Conservation (phyloP, 2,113 vertebrate genomes). For the Pipra filicauda region DNA sequence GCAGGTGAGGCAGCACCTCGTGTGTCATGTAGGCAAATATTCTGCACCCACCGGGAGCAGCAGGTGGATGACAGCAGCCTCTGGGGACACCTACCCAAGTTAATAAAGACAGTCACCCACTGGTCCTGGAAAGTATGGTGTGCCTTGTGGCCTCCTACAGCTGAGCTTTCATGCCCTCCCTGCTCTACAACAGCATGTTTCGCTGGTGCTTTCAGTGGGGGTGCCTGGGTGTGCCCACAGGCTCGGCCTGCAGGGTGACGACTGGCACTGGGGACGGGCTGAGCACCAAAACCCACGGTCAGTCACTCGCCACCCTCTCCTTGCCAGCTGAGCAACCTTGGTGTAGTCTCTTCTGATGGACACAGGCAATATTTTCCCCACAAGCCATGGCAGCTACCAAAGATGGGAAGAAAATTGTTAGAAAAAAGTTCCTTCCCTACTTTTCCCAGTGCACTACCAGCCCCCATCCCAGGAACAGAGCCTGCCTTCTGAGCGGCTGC, state of each 20-base stretch:
- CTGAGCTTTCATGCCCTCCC: neutral
- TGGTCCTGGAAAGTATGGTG: neutral
- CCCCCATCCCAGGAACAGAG: neutral
- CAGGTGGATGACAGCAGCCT: neutral
- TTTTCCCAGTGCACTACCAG: rapidly evolving
- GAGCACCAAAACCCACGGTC: rapidly evolving
- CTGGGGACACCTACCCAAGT: neutral
- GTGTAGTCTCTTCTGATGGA: rapidly evolving
- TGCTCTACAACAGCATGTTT: neutral
- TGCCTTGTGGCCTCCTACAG: neutral
- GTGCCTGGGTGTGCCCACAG: rapidly evolving
- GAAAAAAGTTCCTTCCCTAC: neutral
- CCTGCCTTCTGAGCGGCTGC: rapidly evolving
- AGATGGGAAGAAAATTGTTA: rapidly evolving
- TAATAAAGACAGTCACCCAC: neutral
- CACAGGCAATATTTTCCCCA: neutral
- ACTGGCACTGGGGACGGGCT: neutral
- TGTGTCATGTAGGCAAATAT: neutral
- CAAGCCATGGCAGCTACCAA: neutral
- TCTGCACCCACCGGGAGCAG: neutral
- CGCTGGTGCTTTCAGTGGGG: rapidly evolving
- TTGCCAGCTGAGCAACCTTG: rapidly evolving
- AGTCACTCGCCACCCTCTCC: neutral
- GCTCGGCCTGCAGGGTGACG: neutral
- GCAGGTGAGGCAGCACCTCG: neutral